Base-by-base conservation (phyloP, 1,140 invertebrate genomes). In the Ceratoteleas bidentatus region DNA sequence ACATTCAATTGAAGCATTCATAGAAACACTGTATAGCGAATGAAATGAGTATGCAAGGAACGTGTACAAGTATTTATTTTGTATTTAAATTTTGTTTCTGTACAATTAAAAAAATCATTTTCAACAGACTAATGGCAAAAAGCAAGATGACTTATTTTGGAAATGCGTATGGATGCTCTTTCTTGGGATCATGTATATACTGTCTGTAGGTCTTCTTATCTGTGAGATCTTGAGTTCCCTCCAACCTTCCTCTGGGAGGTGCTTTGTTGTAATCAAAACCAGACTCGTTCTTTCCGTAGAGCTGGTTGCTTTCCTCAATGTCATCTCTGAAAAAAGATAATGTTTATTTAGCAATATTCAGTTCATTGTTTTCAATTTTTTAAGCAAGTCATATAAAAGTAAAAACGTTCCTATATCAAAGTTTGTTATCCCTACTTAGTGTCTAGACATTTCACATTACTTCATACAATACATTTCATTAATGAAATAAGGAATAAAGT, bases 201-300 rank as follows among this genome's bases (percentile, higher is more conserved):
- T 80, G 81, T 33, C 24, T 66, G 24, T 84, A 80, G 0, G 68
- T 64, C 15, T 95, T 93, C 87, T 94, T 94, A 80, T 96, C 93
- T 7, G 95, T 94, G 69, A 96, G 96, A 88, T 97, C 96, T 91
- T 94, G 95, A 83, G 93, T 96, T 65, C 94, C 95, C 87, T 96
- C 95, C 86, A 95, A 93, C 92, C 94, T 95, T 38, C 96, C 96
- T 92, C 96, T 93, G 1, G 94, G 92, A 13, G 95, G 95, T 68
- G 96, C 95, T 86, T 95, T 93, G 0, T 94, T 92, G 85, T 97
- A 97, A 85, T 96, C 92, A 87, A 96, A 98, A 11, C 91, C 92
- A 57, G 91, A 92, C 10, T 94, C 85, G 3, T 93, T 91, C 89
- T 94, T 93, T 52, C 96, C 96, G 92, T 94, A 97, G 0, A 96